These are phyloP conservation scores for Semotilus atromaculatus DNA, from an alignment of 2,797 vertebrate genomes.

Conservation along the genomic window DNA sequence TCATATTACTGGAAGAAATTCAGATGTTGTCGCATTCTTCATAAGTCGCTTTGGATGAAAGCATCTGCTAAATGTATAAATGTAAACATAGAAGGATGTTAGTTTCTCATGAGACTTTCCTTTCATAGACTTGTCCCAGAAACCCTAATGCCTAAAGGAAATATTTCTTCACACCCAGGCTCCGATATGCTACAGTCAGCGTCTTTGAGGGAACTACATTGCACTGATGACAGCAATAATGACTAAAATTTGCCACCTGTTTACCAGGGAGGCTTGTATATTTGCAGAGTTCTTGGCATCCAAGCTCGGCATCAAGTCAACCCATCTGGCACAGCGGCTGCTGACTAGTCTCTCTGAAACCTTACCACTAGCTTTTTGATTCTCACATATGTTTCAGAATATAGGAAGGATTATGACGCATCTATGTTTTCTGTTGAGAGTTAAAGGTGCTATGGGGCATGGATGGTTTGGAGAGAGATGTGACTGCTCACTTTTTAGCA, in stretches of 20 bases:
- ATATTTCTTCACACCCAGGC: not conserved
- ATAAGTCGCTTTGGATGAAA: not conserved
- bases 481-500: not conserved
- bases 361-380: conserved; percentile 9
- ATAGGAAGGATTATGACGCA: not conserved
- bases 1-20: not conserved
- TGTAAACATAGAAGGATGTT: conserved; percentile 13
- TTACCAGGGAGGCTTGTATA: conserved; percentile 22
- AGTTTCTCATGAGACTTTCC: conserved; percentile 19
- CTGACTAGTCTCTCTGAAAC: conserved; percentile 29
- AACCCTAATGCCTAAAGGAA: conserved; percentile 11
- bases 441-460: not conserved
- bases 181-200: conserved; percentile 11
- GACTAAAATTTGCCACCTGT: conserved; percentile 42
- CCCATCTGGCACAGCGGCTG: conserved; percentile 37
- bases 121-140: conserved; percentile 14
- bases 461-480: not conserved
- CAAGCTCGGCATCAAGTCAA: conserved; percentile 6
- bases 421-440: not conserved
- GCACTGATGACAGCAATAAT: conserved; percentile 45
- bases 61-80: not conserved
- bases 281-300: conserved; percentile 34
- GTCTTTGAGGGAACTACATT: conserved; percentile 14
- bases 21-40: not conserved
- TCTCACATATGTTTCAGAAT: conserved; percentile 39